A percentile compares a stretch with the other conserved stretches of the same genome.
phyloP scores from a whole-genome alignment of 2,888 invertebrate species.

The Sinhomidia bicolor region DNA sequence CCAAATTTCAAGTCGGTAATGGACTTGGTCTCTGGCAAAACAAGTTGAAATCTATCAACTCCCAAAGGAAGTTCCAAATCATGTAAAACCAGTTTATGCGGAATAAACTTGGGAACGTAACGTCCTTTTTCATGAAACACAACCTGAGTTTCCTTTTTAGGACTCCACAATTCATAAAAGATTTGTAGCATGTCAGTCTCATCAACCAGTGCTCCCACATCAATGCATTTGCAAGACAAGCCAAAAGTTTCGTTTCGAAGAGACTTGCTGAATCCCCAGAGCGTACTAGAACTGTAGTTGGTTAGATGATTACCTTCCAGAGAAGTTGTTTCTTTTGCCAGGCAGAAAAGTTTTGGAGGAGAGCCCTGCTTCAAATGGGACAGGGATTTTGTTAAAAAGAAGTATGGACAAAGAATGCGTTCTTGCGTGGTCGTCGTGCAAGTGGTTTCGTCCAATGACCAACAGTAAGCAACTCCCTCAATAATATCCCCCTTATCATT shows the following conservation, averaged over 20 bases:
- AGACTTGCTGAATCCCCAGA: conserved; percentile 43
- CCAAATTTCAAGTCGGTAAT: conserved; percentile 29
- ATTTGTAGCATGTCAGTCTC: not conserved
- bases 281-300: conserved; percentile 1
- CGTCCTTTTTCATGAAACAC: not conserved
- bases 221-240: not conserved
- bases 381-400: not conserved
- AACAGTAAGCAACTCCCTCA: conserved; percentile 53
- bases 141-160: not conserved
- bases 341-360: not conserved
- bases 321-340: conserved; percentile 15
- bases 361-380: too few species aligned
- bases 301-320: conserved; percentile 33
- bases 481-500: not conserved
- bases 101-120: conserved; percentile 9
- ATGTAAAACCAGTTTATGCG: too few species aligned
- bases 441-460: conserved; percentile 30
- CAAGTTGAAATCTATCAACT: conserved; percentile 22
- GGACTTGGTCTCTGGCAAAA: conserved; percentile 2
- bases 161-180: not conserved
- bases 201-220: not conserved
- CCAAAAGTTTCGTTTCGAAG: conserved; percentile 42
- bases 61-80: conserved; percentile 11
- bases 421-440: not conserved
- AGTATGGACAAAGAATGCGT: not conserved